These are phyloP conservation scores for Drosophila pseudoobscura DNA, from an alignment of 1,140 invertebrate genomes.

Conservation along the genomic window DNA sequence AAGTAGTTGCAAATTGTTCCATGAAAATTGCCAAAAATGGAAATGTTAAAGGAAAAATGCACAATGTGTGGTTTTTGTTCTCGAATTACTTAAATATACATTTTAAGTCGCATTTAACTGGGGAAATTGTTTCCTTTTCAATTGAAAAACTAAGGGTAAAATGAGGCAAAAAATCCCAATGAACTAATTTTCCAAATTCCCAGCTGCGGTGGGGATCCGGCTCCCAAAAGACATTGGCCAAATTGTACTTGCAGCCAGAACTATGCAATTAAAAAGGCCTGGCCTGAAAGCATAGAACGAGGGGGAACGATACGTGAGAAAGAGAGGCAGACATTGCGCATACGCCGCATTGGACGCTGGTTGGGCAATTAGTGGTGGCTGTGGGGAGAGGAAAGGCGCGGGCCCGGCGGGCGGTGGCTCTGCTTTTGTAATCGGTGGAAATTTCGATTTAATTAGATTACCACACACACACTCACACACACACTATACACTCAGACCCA, in stretches of 20 bases:
- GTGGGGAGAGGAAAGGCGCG: slow-evolving; percentile 1
- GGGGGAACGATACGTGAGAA: slow-evolving; percentile 22
- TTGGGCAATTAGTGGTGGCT: slow-evolving; percentile 56
- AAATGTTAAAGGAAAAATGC: slow-evolving; percentile 37
- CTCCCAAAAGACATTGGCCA: slow-evolving; percentile 11
- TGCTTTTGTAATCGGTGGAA: slow-evolving; percentile 71
- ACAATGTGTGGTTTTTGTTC: slow-evolving; percentile 1
- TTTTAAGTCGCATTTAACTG: not conserved
- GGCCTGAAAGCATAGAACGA: not conserved
- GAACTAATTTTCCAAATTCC: slow-evolving; percentile 37
- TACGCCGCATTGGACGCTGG: slow-evolving; percentile 62
- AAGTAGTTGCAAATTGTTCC: slow-evolving; percentile 55
- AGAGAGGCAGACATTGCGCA: slow-evolving; percentile 44
- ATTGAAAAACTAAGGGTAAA: slow-evolving; percentile 1
- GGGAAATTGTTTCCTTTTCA: not conserved
- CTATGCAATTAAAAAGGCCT: slow-evolving; percentile 58
- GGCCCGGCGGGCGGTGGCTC: slow-evolving; percentile 25
- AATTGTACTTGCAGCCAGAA: slow-evolving; percentile 33
- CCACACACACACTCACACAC: slow-evolving; percentile 66
- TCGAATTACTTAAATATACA: not conserved
- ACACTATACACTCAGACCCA: slow-evolving; percentile 45
- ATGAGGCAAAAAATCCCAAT: slow-evolving; percentile 12
- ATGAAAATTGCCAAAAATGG: slow-evolving; percentile 14
- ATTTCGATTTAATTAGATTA: slow-evolving; percentile 78
- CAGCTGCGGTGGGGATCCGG: slow-evolving; percentile 21